Conservation (phyloP, 2,797 vertebrate species). For the Percopsis omiscomaycus region DNA sequence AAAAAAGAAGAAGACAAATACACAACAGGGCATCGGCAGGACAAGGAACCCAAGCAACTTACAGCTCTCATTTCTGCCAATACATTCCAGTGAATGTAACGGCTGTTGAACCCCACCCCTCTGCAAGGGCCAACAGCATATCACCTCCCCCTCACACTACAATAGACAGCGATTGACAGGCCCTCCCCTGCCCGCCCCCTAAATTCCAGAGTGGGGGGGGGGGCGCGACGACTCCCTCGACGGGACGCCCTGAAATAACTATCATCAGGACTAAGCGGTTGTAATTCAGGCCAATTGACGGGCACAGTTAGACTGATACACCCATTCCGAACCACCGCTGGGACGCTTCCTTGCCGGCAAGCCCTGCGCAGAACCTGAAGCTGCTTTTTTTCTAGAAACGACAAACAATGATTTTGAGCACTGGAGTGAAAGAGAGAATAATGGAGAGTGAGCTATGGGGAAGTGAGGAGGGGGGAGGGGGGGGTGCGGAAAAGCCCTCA, state of each 20-base stretch:
- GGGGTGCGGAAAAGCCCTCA: conserved; percentile 72
- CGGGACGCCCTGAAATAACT: conserved; percentile 63
- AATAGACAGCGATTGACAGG: conserved; percentile 66
- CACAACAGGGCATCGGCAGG: conserved; percentile 10
- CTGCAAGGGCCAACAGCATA: conserved; percentile 61
- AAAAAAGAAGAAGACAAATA: too few species aligned
- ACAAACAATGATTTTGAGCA: not conserved
- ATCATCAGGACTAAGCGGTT: conserved; percentile 61
- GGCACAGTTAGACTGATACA: conserved; percentile 47
- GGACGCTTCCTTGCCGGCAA: conserved; percentile 7
- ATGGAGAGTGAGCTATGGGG: conserved; percentile 18
- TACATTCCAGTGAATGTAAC: conserved; percentile 48
- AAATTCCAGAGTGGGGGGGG: conserved; percentile 34
- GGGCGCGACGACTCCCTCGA: conserved; percentile 38
- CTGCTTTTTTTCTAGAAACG: conserved; percentile 8
- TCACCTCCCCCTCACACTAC: conserved; percentile 58
- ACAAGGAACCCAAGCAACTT: conserved; percentile 45
- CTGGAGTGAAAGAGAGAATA: not conserved
- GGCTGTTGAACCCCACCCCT: conserved; percentile 50
- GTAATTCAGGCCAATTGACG: conserved; percentile 60
- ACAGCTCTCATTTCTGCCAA: conserved; percentile 51
- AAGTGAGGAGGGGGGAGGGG: conserved; percentile 41
- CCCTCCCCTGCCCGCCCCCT: conserved; percentile 44
- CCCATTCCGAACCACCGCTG: conserved; percentile 32
- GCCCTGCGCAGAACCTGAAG: conserved; percentile 13